Evolutionary conservation across 2,888 invertebrate genomes (phyloP).

Genomic region (Corbicula japonica): DNA sequence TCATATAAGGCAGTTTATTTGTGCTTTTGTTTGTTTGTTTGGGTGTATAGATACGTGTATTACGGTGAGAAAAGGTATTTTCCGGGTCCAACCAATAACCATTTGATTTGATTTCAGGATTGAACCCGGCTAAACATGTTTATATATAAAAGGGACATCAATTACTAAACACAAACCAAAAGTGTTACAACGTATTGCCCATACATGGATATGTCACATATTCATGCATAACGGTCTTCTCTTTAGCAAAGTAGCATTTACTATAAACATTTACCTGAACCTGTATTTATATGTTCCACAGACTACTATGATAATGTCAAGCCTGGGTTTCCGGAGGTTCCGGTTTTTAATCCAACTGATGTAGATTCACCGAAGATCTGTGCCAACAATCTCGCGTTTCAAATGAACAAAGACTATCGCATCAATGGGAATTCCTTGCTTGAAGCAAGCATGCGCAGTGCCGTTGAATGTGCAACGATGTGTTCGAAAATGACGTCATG

Average conservation of each 20-base stretch:
- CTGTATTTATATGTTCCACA: not conserved
- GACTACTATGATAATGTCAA: not conserved
- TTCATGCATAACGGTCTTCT: not conserved
- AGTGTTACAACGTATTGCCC: not conserved
- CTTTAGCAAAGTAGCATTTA: not conserved
- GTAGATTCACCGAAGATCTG: not conserved
- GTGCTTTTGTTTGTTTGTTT: too few species aligned
- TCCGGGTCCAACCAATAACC: too few species aligned
- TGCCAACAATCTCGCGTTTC: conserved; percentile 9
- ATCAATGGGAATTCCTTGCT: conserved; percentile 10
- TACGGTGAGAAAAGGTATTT: too few species aligned
- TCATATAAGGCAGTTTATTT: too few species aligned
- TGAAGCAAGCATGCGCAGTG: conserved; percentile 8
- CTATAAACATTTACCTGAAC: not conserved
- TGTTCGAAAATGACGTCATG: conserved; percentile 17
- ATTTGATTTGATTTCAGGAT: not conserved
- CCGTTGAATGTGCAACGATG: conserved; percentile 17
- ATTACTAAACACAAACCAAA: not conserved
- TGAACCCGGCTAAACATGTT: not conserved
- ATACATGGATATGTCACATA: not conserved
- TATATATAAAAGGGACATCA: not conserved
- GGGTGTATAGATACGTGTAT: too few species aligned
- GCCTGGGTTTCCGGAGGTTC: not conserved
- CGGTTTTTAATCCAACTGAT: not conserved
- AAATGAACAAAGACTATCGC: conserved; percentile 7